These are phyloP conservation scores for Uropsilus gracilis DNA, from an alignment of 2,113 vertebrate species.

Conservation along the genomic window DNA sequence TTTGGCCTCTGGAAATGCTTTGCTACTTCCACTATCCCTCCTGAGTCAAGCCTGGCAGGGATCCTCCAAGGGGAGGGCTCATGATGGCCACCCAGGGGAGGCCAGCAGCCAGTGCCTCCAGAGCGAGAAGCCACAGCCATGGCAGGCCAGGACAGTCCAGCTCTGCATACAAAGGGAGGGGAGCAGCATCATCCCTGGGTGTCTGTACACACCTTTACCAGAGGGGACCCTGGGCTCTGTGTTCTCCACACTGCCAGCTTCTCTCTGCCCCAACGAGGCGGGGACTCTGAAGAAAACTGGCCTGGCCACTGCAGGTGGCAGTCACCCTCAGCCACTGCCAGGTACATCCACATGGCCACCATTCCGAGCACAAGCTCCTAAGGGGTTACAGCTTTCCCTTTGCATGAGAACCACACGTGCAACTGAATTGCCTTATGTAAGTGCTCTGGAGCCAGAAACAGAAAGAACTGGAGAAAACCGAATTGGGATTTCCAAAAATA, in stretches of 20 bases:
- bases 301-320: not conserved
- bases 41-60: not conserved
- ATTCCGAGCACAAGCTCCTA: constrained; percentile 27
- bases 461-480: not conserved
- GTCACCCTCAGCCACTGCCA: constrained; percentile 4
- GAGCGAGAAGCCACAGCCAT: not conserved
- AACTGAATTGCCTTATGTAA: not conserved
- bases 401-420: not conserved
- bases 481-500: constrained; percentile 54
- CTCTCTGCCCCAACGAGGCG: not conserved
- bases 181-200: too few relatives aligned
- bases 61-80: not conserved
- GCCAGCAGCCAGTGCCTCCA: not conserved
- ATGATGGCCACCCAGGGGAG: not conserved
- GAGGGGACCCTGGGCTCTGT: not conserved
- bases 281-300: not conserved
- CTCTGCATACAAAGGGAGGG: not conserved
- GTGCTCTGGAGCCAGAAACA: not conserved
- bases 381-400: constrained; percentile 2
- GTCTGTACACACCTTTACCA: not conserved
- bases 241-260: not conserved
- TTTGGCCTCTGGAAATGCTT: not conserved
- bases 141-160: not conserved
- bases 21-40: not conserved
- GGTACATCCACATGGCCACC: constrained; percentile 45